phyloP scores from a whole-genome alignment of 2,113 vertebrate genomes.

The Rhabdornis inornatus region DNA sequence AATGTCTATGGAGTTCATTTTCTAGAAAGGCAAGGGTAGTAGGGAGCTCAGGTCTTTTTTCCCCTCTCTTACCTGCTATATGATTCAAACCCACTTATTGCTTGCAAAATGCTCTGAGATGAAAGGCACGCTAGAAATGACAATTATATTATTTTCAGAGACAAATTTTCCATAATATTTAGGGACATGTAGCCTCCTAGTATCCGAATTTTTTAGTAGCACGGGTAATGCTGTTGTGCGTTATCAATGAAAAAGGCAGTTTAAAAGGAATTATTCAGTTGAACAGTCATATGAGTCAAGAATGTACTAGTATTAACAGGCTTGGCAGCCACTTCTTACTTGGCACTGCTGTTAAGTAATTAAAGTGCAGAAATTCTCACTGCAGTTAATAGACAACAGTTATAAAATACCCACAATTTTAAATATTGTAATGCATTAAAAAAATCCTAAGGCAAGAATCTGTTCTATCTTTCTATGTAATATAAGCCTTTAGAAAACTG shows the following conservation, averaged over 20 bases:
- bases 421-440: not conserved
- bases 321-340: not conserved
- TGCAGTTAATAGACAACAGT: not conserved
- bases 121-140: constrained; percentile 12
- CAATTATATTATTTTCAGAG: constrained; percentile 8
- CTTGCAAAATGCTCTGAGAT: not conserved
- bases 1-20: not conserved
- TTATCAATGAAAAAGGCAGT: not conserved
- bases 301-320: not conserved
- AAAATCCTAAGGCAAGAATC: not conserved
- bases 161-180: constrained; percentile 27
- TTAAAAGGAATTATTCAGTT: not conserved
- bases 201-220: constrained; percentile 3
- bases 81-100: not conserved
- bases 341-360: not conserved
- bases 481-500: not conserved
- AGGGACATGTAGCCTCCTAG: not conserved
- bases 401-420: not conserved
- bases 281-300: not conserved
- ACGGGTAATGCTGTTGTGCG: not conserved
- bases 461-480: not conserved
- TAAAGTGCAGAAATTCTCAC: not conserved
- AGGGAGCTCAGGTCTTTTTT: not conserved
- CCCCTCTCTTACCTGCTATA: not conserved
- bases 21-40: not conserved